Evolutionary conservation across 2,888 invertebrate species (phyloP).

Genomic region (Xanthorhoe designata): DNA sequence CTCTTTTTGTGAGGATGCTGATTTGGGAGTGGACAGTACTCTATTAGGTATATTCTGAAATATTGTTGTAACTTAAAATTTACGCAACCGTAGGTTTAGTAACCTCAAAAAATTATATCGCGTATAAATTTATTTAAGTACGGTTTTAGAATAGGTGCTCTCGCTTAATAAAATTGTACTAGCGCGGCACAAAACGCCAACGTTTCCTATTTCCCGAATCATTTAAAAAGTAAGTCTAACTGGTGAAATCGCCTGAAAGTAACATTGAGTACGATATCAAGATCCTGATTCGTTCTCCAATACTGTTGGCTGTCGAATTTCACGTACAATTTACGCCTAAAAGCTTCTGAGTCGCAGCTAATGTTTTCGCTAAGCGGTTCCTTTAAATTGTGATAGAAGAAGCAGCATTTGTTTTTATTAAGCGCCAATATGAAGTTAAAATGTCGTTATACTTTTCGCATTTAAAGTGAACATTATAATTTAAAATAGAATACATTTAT

Average conservation of each 20-base stretch:
- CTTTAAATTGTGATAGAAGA: constrained; percentile 56
- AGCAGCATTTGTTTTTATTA: constrained; percentile 50
- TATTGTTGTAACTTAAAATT: not conserved
- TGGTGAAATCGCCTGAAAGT: constrained; percentile 30
- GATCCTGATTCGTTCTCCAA: constrained; percentile 47
- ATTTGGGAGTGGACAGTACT: no score
- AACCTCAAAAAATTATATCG: no score
- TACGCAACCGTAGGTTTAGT: not conserved
- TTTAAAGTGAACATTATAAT: constrained; percentile 36
- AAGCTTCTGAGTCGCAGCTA: constrained; percentile 78
- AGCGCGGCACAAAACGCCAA: constrained; percentile 8
- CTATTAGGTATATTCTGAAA: not conserved
- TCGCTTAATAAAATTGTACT: not conserved
- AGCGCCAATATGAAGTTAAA: constrained; percentile 56
- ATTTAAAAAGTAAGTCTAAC: constrained; percentile 33
- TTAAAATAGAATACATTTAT: not conserved
- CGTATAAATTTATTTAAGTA: not conserved
- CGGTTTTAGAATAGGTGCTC: not conserved
- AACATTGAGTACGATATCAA: constrained; percentile 34
- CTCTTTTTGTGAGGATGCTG: no score
- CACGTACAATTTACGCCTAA: constrained; percentile 80
- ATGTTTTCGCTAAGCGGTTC: constrained; percentile 81
- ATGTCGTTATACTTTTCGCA: constrained; percentile 54
- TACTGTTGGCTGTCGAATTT: constrained; percentile 75
- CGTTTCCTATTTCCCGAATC: constrained; percentile 21